Base-by-base conservation (phyloP, 1,140 invertebrate genomes). In the Eulimnadia texana region DNA sequence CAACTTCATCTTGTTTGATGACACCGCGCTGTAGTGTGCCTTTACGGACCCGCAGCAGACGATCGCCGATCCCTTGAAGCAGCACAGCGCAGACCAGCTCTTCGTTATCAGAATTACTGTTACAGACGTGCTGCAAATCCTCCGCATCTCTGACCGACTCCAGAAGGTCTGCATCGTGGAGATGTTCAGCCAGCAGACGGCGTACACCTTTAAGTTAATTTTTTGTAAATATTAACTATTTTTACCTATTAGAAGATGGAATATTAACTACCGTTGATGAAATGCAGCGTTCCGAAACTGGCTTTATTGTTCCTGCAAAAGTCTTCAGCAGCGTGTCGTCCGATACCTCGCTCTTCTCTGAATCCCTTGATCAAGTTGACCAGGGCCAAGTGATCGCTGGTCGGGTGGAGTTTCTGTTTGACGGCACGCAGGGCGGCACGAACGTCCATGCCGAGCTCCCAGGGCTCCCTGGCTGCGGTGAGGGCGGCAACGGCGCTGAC, bases 311-410 rank as follows among this genome's bases (percentile, higher is more conserved):
- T 63, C 1, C 68, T 65, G 61, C 74, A 76, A 71, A 66, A 64
- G 1, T 71, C 68, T 16, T 60, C 47, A 16, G 71, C 62, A 0
- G 58, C 29, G 19, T 67, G 6, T 10, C 60, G 42, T n/a, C 72
- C 69, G 16, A 42, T 42, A 6, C 16, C 33, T 70, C 75, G 80
- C 53, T 78, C 68, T 16, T 72, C 64, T 57, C 72, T 75, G 13
- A 81, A 66, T 72, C 75, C 75, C 28, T 73, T 70, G 0, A 79
- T 75, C 13, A 82, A 66, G 72, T 75, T 75, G 33, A 73, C 70
- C 0, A 79, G 28, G 1, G 78, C 73, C 1, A 75, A 61, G 65
- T 82, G 79, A 67, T 83, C 81, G 13, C 79, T 81, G 0, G 69
- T 70, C 2, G 71, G 60, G 64, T 75, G 76, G 67, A 71, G 78